A percentile compares a stretch with the other conserved stretches of the same genome.
Conservation (phyloP, 2,888 invertebrate species). For the Caenorhabditis sp. region DNA sequence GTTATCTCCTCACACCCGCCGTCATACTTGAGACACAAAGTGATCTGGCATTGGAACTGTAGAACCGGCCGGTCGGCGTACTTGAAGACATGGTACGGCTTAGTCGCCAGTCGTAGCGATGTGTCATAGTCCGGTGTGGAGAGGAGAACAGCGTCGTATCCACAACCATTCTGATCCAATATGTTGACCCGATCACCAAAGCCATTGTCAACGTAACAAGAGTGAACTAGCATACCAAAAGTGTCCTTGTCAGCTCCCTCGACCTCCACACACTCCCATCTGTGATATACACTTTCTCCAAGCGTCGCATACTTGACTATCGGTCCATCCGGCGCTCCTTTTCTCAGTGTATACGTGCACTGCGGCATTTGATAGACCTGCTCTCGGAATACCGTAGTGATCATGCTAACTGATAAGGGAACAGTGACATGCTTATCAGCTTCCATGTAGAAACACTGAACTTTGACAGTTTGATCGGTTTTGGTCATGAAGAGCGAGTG, state of each 20-base stretch:
- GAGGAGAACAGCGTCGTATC: constrained; percentile 79
- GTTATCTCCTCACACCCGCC: constrained; percentile 82
- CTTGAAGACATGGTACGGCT: constrained; percentile 83
- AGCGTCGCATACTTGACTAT: constrained; percentile 80
- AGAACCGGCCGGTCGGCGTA: constrained; percentile 82
- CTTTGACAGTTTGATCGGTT: constrained; percentile 83
- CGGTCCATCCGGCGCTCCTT: constrained; percentile 81
- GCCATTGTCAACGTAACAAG: constrained; percentile 82
- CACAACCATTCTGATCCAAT: constrained; percentile 80
- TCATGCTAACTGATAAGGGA: constrained; percentile 82
- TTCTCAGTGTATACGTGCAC: constrained; percentile 81
- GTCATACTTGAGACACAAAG: constrained; percentile 82
- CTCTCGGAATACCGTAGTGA: constrained; percentile 82
- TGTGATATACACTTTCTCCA: constrained; percentile 75
- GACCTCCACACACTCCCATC: constrained; percentile 83
- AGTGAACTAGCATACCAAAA: constrained; percentile 83
- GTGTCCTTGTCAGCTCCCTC: constrained; percentile 79
- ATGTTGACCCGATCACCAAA: constrained; percentile 81
- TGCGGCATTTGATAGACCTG: constrained; percentile 82
- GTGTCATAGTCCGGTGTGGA: constrained; percentile 81
- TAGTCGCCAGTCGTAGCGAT: constrained; percentile 79
- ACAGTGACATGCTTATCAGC: constrained; percentile 82
- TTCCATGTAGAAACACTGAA: constrained; percentile 83
- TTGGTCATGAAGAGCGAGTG: constrained; percentile 82
- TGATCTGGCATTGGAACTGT: constrained; percentile 83